Evolutionary conservation across 2,113 vertebrate species (phyloP).

Genomic region (Heteronetta atricapilla): DNA sequence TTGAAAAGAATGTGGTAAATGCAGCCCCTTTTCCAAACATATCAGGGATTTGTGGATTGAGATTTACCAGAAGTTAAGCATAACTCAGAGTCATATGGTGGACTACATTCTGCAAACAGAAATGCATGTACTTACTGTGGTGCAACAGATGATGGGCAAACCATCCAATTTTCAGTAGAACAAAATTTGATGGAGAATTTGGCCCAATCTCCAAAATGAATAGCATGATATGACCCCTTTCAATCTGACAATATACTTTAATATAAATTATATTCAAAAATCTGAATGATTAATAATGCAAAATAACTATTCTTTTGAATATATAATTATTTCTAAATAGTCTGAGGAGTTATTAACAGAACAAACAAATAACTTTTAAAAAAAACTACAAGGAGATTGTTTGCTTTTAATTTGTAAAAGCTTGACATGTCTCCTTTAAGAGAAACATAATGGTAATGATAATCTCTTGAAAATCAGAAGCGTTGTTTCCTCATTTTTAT

Average conservation of each 20-base stretch:
- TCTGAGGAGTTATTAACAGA: neutral
- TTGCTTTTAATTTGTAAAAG: neutral
- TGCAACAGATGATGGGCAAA: neutral
- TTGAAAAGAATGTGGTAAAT: constrained; percentile 1
- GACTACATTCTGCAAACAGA: neutral
- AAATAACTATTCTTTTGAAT: neutral
- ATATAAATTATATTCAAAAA: neutral
- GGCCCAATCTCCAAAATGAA: neutral
- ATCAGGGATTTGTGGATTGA: neutral
- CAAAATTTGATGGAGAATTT: neutral
- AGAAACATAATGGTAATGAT: constrained; percentile 4
- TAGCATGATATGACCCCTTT: neutral
- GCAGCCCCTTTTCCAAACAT: neutral
- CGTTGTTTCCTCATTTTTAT: constrained; percentile 52
- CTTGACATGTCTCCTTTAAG: constrained; percentile 30
- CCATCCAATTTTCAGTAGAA: neutral
- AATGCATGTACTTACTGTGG: neutral
- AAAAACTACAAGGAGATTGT: neutral
- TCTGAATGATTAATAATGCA: neutral
- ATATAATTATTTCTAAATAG: neutral
- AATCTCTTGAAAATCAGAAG: constrained; percentile 60
- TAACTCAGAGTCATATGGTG: neutral
- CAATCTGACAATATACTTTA: neutral
- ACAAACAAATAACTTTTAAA: neutral
- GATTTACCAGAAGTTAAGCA: neutral